Evolutionary conservation across 2,113 vertebrate genomes (phyloP).

Genomic region (Notothenia rossii): DNA sequence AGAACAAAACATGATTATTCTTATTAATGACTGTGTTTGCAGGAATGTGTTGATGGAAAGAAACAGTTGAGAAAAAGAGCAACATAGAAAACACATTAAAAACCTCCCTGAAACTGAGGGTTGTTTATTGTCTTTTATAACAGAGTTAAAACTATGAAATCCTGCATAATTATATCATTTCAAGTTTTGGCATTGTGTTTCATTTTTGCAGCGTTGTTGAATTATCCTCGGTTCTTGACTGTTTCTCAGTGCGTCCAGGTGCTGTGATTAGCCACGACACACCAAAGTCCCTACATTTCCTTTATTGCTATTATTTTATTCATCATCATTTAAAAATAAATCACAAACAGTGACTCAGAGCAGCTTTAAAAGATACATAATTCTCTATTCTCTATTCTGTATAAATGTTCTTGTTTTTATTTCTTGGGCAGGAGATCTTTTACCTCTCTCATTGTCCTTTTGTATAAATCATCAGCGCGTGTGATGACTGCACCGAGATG

Average conservation of each 20-base stretch:
- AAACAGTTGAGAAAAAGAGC: background rate
- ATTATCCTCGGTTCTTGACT: background rate
- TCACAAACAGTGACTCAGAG: background rate
- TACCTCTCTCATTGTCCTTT: slow-evolving; percentile 1
- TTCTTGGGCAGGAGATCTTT: background rate
- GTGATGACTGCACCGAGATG: slow-evolving; percentile 40
- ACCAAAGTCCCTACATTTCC: no score
- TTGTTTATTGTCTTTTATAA: background rate
- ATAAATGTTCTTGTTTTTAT: background rate
- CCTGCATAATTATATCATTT: background rate
- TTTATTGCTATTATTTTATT: background rate
- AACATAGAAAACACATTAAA: background rate
- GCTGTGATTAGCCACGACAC: background rate
- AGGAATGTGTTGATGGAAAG: background rate
- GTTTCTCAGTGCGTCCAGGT: background rate
- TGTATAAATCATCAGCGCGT: slow-evolving; percentile 13
- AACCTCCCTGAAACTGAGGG: background rate
- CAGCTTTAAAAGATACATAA: background rate
- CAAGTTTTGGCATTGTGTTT: background rate
- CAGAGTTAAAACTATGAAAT: background rate
- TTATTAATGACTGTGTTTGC: slow-evolving; percentile 41
- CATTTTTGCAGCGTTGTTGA: background rate
- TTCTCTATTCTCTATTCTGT: no score
- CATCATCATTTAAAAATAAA: background rate
- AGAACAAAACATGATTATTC: slow-evolving; percentile 29